Evolutionary conservation across 1,140 invertebrate genomes (phyloP).

Genomic region (Pteromalus puparum): DNA sequence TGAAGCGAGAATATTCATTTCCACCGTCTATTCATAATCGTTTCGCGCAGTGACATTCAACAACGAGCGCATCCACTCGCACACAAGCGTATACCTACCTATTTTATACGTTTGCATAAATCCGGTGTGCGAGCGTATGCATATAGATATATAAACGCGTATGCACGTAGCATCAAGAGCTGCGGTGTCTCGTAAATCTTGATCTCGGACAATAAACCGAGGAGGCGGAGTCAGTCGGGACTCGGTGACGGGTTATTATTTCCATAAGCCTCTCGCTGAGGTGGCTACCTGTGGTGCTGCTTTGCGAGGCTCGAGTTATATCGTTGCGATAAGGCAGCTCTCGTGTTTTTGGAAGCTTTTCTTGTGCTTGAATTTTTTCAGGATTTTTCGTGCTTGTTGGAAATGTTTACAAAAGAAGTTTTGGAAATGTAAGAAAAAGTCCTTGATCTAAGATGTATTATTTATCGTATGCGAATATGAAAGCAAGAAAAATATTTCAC

Average conservation of each 20-base stretch:
- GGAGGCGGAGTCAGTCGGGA: background rate
- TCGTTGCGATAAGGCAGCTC: background rate
- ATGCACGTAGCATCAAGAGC: background rate
- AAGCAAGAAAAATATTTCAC: no score
- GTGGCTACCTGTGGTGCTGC: background rate
- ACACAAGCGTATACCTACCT: background rate
- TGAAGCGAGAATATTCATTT: constrained; percentile 24
- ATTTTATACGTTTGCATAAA: background rate
- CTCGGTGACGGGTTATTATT: constrained; percentile 25
- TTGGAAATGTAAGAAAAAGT: no score
- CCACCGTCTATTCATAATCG: constrained; percentile 36
- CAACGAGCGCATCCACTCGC: background rate
- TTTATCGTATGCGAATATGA: no score
- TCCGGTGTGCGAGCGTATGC: background rate
- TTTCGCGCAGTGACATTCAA: constrained; percentile 3
- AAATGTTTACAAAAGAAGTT: no score
- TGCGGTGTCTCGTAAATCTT: background rate
- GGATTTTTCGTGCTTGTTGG: no score
- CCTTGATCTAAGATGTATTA: no score
- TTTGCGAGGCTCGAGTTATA: constrained; percentile 5
- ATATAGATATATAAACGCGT: background rate
- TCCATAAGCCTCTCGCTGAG: background rate
- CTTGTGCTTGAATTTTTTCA: no score
- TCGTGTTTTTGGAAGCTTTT: background rate
- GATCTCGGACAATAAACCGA: background rate